Percentiles rank a stretch among this genome's conserved stretches.
Evolutionary conservation across 2,888 invertebrate species (phyloP).

Genomic region (Drosophila pegasa): DNA sequence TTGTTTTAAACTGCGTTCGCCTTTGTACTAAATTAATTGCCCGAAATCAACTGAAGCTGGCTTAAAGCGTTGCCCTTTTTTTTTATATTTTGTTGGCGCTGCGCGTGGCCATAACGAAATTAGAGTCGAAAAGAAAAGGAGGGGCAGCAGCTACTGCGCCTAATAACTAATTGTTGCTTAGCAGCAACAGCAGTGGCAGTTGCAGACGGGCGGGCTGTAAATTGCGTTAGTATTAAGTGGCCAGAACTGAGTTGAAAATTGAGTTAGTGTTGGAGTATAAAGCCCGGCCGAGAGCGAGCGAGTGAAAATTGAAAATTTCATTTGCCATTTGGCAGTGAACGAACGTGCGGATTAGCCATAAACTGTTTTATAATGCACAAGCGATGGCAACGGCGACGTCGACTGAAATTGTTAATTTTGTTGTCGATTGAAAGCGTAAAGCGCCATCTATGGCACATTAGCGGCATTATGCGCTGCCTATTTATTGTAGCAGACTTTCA

Average conservation of each 20-base stretch:
- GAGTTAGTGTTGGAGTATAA: slow-evolving; percentile 39
- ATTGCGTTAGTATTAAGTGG: slow-evolving; percentile 61
- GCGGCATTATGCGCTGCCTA: slow-evolving; percentile 7
- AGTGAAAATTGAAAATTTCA: slow-evolving; percentile 59
- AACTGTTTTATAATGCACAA: slow-evolving; percentile 42
- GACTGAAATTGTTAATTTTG: slow-evolving; percentile 23
- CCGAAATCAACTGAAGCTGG: slow-evolving; percentile 41
- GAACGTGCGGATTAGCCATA: slow-evolving; percentile 30
- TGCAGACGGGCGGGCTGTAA: slow-evolving; percentile 22
- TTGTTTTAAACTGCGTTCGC: slow-evolving; percentile 24
- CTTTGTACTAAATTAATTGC: slow-evolving; percentile 56
- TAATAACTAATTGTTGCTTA: slow-evolving; percentile 66
- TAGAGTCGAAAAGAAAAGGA: slow-evolving; percentile 25
- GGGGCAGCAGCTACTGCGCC: slow-evolving; percentile 13
- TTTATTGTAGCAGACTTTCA: slow-evolving; percentile 44
- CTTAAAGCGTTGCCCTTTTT: slow-evolving; percentile 26
- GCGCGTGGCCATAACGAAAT: slow-evolving; percentile 55
- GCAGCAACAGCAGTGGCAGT: slow-evolving; percentile 15
- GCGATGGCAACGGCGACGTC: not conserved
- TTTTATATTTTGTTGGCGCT: slow-evolving; percentile 9
- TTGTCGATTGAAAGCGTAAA: slow-evolving; percentile 10
- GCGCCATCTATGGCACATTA: slow-evolving; percentile 19
- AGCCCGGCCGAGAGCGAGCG: not conserved
- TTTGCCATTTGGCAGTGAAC: slow-evolving; percentile 30
- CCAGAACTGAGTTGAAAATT: slow-evolving; percentile 52